phyloP scores from a whole-genome alignment of 2,113 vertebrate genomes.

The Oceanodroma tethys region DNA sequence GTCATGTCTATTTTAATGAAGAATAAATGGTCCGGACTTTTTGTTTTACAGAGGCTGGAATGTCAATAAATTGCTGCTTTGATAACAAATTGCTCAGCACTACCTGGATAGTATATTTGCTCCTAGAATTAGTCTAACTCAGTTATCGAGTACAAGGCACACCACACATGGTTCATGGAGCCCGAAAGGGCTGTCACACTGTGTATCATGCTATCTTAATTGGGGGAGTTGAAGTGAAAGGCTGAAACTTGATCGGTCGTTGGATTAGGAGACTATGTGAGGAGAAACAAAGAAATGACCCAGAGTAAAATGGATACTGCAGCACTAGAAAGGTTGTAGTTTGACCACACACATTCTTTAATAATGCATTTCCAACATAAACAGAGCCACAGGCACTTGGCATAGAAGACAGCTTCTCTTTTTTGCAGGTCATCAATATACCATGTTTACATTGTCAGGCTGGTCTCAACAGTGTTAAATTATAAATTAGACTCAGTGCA shows the following conservation, averaged over 20 bases:
- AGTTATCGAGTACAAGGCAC: background rate
- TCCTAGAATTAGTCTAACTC: background rate
- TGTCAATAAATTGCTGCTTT: background rate
- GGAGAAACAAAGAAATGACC: constrained; percentile 60
- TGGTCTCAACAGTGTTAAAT: constrained; percentile 59
- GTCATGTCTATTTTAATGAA: background rate
- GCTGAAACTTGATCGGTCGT: constrained; percentile 46
- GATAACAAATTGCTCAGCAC: background rate
- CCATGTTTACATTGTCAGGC: constrained; percentile 56
- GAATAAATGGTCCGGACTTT: background rate
- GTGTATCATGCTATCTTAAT: constrained; percentile 2
- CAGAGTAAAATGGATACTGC: constrained; percentile 27
- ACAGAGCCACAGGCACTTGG: constrained; percentile 58
- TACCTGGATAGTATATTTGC: background rate
- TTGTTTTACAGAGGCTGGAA: background rate
- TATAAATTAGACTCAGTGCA: constrained; percentile 42
- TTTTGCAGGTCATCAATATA: constrained; percentile 65
- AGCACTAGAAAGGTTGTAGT: constrained; percentile 26
- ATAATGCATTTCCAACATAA: constrained; percentile 64
- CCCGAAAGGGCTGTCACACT: background rate
- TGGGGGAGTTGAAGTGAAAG: constrained; percentile 10
- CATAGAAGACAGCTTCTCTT: constrained; percentile 56
- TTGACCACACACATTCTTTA: constrained; percentile 66
- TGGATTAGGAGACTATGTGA: constrained; percentile 37
- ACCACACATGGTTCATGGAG: background rate